Evolutionary conservation across 2,797 vertebrate genomes (phyloP).

Genomic region (Anas bahamensis): DNA sequence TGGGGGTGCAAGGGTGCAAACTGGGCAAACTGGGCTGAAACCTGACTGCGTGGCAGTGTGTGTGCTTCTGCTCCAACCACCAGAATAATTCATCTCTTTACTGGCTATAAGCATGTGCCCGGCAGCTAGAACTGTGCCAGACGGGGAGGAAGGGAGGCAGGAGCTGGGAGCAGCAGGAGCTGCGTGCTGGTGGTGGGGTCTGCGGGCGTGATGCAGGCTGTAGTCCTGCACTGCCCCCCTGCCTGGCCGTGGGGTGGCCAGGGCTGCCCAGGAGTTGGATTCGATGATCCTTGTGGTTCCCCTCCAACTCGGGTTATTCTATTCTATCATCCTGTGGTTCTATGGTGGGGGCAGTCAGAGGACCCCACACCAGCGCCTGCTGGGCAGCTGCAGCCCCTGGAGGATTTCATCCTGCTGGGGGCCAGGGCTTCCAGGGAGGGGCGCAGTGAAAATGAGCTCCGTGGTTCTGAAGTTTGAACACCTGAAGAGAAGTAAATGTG

Average conservation of each 20-base stretch:
- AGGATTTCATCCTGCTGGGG: neutral
- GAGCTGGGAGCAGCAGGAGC: neutral
- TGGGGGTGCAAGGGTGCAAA: no score
- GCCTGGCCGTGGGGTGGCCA: no score
- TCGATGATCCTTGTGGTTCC: no score
- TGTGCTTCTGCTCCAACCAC: no score
- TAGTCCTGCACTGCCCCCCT: no score
- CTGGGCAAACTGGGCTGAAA: neutral
- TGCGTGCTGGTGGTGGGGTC: neutral
- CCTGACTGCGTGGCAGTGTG: no score
- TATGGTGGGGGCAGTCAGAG: no score
- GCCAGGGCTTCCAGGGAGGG: neutral
- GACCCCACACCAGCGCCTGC: no score
- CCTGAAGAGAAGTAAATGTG: neutral
- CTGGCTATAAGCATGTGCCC: neutral
- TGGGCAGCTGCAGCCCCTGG: neutral
- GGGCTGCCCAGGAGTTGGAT: no score
- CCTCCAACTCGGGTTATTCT: no score
- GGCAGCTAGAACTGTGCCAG: neutral
- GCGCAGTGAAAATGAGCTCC: neutral
- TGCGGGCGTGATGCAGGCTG: no score
- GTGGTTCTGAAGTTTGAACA: constrained; percentile 20
- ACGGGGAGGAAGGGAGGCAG: neutral
- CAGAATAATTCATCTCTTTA: neutral
- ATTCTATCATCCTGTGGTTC: no score